Base-by-base conservation (phyloP, 2,888 invertebrate species). In the Chironomus riparius region DNA sequence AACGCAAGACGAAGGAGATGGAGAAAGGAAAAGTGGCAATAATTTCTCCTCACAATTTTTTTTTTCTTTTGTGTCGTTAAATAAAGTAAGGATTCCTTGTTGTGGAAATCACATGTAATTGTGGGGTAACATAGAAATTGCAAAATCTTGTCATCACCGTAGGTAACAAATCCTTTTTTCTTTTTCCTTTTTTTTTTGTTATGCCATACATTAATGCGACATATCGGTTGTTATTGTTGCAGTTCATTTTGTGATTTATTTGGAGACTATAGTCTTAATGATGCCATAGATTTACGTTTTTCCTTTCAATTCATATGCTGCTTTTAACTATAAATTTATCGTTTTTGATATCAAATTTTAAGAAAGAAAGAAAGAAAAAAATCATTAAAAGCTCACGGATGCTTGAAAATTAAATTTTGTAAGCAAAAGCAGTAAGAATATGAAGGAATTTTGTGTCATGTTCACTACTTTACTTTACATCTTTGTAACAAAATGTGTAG, bases 71-170 rank as follows among this genome's bases (percentile, higher is more conserved):
- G 10, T 38, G 10, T 38, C 10, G 38, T 38, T 38, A 38, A 38
- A 38, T 38, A 38, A 38, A 38, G 56, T 18, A 56, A 56, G 65
- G 65, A 65, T 65, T 65, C 22, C 21, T 65, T 18, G 65, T 38
- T 38, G 38, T 38, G 38, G 38, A 38, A 38, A 38, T 38, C 38
- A 38, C 38, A 38, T 38, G 38, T 38, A 38, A 38, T 38, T 38
- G 38, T 5, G 56, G 50, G 15, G 62, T 22, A 21, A 22, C 56
- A 62, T 12, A 62, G 7, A 74, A 74, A 74, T 74, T 61, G 47
- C 62, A 74, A 74, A 74, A 68, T 61, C 74, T 74, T 74, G 74
- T 74, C 62, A 74, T 68, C 74, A 47, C 74, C 74, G 62, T 74
- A 68, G 74, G 74, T 74, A 68, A 74, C 74, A 74, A 74, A 74